Percentiles rank a stretch among this genome's conserved stretches.
Conservation (phyloP, 64 coral and sea anemone genomes). For the Montipora capricornis region DNA sequence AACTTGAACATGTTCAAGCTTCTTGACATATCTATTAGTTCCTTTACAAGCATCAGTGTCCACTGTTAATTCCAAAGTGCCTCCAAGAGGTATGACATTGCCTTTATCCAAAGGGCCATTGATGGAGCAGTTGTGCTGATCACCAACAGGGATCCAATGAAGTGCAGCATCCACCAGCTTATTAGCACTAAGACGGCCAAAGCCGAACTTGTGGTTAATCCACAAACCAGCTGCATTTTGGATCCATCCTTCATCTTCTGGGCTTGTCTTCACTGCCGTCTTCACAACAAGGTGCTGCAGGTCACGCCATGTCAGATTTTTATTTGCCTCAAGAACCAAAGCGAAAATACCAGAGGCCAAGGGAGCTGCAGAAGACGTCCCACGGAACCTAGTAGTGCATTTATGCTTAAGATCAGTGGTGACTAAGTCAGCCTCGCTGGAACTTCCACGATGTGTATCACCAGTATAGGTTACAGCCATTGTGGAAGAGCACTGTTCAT, state of each 20-base stretch:
- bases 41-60: slow-evolving; percentile 82
- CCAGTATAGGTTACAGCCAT: slow-evolving; percentile 97
- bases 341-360: slow-evolving; percentile 98
- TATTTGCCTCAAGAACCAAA: slow-evolving; percentile 92
- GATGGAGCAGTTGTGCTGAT: slow-evolving; percentile 87
- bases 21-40: slow-evolving; percentile 66
- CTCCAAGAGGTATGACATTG: slow-evolving; percentile 62
- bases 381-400: slow-evolving; percentile 87
- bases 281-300: slow-evolving; percentile 95
- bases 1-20: slow-evolving; percentile 92
- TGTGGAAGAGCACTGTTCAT: slow-evolving; percentile 95
- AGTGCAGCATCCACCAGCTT: slow-evolving; percentile 75
- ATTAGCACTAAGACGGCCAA: slow-evolving; percentile 89
- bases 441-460: slow-evolving; percentile 82
- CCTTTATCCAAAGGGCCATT: slow-evolving; percentile 33
- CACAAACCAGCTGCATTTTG: slow-evolving; percentile 82
- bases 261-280: slow-evolving; percentile 90
- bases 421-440: slow-evolving; percentile 78
- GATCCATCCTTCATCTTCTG: slow-evolving; percentile 90
- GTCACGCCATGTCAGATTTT: slow-evolving; percentile 90
- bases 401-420: slow-evolving; percentile 95
- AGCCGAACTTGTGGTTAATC: slow-evolving; percentile 99
- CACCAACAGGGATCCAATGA: slow-evolving; percentile 84
- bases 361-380: slow-evolving; percentile 96
- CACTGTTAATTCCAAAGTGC: slow-evolving; percentile 47